These are phyloP conservation scores for Acanthaster planci DNA, from an alignment of 35 echinoderm and acorn worm species.

Conservation along the genomic window DNA sequence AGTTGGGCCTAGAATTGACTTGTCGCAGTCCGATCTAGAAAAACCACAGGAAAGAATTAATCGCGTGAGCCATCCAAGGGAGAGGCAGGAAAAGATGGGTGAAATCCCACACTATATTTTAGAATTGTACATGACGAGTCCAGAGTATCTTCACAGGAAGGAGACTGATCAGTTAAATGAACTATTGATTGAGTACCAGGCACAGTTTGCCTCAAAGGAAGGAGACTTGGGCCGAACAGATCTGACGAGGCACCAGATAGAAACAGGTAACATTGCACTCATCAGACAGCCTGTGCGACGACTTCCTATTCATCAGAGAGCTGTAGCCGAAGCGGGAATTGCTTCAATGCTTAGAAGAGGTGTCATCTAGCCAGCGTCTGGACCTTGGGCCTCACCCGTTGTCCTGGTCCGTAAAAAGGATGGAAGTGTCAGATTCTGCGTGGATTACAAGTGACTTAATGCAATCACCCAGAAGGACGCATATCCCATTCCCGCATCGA, in stretches of 20 bases:
- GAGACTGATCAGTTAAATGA: background rate
- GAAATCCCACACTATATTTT: background rate
- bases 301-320: background rate
- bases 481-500: constrained; percentile 59
- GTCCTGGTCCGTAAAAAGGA: constrained; percentile 62
- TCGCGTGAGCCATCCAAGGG: background rate
- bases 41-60: background rate
- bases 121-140: background rate
- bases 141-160: background rate
- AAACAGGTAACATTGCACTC: background rate
- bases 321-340: background rate
- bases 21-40: background rate
- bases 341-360: background rate
- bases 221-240: background rate
- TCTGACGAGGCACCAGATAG: background rate
- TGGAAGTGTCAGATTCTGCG: constrained; percentile 36
- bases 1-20: background rate
- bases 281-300: background rate
- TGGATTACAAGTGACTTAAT: constrained; percentile 62
- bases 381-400: constrained; percentile 50
- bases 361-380: background rate
- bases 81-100: background rate
- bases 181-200: background rate
- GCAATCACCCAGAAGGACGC: constrained; percentile 49
- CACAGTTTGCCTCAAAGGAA: background rate